A percentile compares a stretch with the other conserved stretches of the same genome.
Evolutionary conservation across 2,888 invertebrate species (phyloP).

Genomic region (Ctenicera cuprea): DNA sequence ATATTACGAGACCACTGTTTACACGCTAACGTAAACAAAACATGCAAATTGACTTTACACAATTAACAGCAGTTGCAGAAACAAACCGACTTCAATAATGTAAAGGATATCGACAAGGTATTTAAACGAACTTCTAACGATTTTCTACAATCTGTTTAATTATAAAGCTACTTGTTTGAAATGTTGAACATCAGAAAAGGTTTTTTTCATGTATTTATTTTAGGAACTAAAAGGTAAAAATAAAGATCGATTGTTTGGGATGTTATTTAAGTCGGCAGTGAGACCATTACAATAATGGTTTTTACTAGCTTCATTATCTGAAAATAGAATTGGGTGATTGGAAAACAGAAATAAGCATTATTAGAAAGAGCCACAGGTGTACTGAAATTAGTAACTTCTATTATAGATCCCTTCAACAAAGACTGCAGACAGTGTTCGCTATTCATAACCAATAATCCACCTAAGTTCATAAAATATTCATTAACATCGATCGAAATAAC

Average conservation of each 20-base stretch:
- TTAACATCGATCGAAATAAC: no score
- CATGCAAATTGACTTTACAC: slow-evolving; percentile 30
- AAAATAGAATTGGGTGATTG: no score
- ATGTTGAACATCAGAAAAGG: neutral
- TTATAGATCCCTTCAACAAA: no score
- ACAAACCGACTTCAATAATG: slow-evolving; percentile 18
- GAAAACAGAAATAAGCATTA: no score
- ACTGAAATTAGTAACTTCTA: no score
- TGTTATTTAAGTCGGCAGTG: no score
- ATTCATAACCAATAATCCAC: no score
- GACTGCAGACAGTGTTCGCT: no score
- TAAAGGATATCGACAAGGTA: slow-evolving; percentile 14
- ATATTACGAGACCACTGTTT: slow-evolving; percentile 3
- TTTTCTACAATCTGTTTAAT: neutral
- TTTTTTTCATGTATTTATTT: neutral
- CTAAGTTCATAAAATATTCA: no score
- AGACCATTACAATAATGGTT: no score
- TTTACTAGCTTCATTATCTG: neutral
- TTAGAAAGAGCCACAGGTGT: no score
- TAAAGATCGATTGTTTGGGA: neutral
- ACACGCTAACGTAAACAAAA: slow-evolving; percentile 22
- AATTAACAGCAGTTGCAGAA: slow-evolving; percentile 24
- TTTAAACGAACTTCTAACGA: slow-evolving; percentile 13
- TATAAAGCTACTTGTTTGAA: slow-evolving; percentile 1
- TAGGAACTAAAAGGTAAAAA: neutral